These are phyloP conservation scores for Lycocerus yunnanus DNA, from an alignment of 2,888 invertebrate species.

Conservation along the genomic window DNA sequence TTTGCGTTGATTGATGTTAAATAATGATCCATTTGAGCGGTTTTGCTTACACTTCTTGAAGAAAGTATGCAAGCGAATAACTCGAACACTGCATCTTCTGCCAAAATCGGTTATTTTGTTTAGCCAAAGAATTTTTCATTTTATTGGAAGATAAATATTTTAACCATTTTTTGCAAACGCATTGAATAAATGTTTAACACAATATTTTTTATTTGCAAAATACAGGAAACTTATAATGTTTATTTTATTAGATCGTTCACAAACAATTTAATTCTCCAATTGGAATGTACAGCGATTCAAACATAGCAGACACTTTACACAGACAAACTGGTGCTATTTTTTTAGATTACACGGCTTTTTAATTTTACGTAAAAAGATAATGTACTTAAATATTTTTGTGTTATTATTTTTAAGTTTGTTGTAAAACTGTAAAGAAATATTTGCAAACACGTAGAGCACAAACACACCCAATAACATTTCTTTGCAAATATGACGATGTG, in stretches of 20 bases:
- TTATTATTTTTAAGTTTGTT: slow-evolving; percentile 1
- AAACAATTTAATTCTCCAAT: slow-evolving; percentile 94
- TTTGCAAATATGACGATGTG: not conserved
- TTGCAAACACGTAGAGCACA: slow-evolving; percentile 50
- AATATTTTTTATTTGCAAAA: not conserved
- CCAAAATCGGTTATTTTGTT: not conserved
- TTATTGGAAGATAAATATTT: too few relatives aligned
- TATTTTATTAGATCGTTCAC: slow-evolving; percentile 60
- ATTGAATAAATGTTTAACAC: not conserved
- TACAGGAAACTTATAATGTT: not conserved
- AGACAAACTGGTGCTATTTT: slow-evolving; percentile 72
- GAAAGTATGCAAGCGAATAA: not conserved
- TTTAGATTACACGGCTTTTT: not conserved
- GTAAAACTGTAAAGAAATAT: slow-evolving; percentile 31
- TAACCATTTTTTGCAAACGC: not conserved
- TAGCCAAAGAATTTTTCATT: not conserved
- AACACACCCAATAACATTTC: not conserved
- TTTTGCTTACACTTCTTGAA: slow-evolving; percentile 13
- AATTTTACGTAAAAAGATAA: not conserved
- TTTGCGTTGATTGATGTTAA: not conserved
- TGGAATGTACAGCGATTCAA: slow-evolving; percentile 87
- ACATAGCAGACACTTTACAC: slow-evolving; percentile 86
- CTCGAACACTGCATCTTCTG: not conserved
- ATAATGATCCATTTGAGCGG: not conserved
- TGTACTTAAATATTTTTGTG: not conserved